Percentiles rank a stretch among this genome's conserved stretches.
These are phyloP conservation scores for Macrotus californicus DNA, from an alignment of 2,113 vertebrate genomes.

Conservation along the genomic window DNA sequence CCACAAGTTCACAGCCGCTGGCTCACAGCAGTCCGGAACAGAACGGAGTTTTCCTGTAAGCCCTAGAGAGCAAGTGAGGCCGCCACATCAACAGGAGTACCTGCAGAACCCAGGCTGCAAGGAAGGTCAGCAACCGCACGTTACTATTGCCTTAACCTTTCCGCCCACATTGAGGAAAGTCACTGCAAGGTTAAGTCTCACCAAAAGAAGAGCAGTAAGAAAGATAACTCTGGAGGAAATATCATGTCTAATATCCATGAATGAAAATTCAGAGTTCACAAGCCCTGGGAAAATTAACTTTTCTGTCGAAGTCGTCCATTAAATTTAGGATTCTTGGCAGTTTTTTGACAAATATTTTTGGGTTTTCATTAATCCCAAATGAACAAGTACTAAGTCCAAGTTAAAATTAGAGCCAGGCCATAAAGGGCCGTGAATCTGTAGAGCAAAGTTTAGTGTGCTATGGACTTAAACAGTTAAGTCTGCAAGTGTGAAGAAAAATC, in stretches of 20 bases:
- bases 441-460: not conserved
- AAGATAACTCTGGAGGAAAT: not conserved
- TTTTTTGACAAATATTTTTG: constrained; percentile 39
- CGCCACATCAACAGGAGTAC: not conserved
- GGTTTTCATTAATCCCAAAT: constrained; percentile 42
- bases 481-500: not conserved
- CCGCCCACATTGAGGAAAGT: constrained; percentile 18
- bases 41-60: constrained; percentile 59
- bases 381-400: constrained; percentile 22
- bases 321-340: constrained; percentile 5
- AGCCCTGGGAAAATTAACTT: constrained; percentile 36
- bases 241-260: not conserved
- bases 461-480: not conserved
- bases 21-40: constrained; percentile 51
- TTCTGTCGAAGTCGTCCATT: constrained; percentile 20
- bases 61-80: constrained; percentile 27
- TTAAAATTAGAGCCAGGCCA: constrained; percentile 45
- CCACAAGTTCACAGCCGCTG: constrained; percentile 64
- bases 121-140: not conserved
- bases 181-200: not conserved
- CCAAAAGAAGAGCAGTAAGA: constrained; percentile 40
- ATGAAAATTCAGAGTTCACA: not conserved
- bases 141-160: constrained; percentile 60
- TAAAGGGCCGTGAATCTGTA: not conserved
- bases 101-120: not conserved